Percentiles rank a stretch among this genome's conserved stretches.
phyloP scores from a whole-genome alignment of 2,797 vertebrate genomes.

The Cuniculus paca region DNA sequence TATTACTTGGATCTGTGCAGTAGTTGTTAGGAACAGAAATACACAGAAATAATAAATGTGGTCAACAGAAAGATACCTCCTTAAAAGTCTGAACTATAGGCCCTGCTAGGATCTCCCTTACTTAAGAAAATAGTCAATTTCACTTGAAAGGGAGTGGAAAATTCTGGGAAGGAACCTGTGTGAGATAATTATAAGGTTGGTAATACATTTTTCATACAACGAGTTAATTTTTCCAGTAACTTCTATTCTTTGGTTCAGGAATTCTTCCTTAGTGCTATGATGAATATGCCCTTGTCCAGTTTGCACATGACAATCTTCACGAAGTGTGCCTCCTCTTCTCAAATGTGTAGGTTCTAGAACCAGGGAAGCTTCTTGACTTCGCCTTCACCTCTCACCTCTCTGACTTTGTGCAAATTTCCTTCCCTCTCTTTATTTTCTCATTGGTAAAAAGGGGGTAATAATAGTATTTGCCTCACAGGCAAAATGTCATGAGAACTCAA shows the following conservation, averaged over 20 bases:
- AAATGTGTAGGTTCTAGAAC: neutral
- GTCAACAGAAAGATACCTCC: constrained; percentile 33
- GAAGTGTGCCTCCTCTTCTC: neutral
- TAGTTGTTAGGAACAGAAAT: constrained; percentile 63
- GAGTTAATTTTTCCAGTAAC: neutral
- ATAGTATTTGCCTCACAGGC: constrained; percentile 10
- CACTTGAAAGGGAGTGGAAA: constrained; percentile 76
- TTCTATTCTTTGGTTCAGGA: neutral
- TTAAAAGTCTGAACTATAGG: constrained; percentile 55
- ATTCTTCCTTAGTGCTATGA: neutral
- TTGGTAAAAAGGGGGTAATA: constrained; percentile 34
- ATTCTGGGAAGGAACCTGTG: constrained; percentile 38
- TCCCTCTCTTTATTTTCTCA: constrained; percentile 30
- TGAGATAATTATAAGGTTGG: constrained; percentile 53
- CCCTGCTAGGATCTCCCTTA: constrained; percentile 28
- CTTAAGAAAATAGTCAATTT: constrained; percentile 74
- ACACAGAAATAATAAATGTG: neutral
- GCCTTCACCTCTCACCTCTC: neutral
- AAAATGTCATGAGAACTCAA: constrained; percentile 31
- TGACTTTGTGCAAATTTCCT: constrained; percentile 25
- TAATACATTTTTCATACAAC: neutral
- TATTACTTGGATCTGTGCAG: constrained; percentile 47
- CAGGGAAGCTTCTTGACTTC: neutral
- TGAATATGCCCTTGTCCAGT: neutral
- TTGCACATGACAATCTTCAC: neutral